phyloP scores from a whole-genome alignment of 2,113 vertebrate species.

The Corythoichthys haematopterus region DNA sequence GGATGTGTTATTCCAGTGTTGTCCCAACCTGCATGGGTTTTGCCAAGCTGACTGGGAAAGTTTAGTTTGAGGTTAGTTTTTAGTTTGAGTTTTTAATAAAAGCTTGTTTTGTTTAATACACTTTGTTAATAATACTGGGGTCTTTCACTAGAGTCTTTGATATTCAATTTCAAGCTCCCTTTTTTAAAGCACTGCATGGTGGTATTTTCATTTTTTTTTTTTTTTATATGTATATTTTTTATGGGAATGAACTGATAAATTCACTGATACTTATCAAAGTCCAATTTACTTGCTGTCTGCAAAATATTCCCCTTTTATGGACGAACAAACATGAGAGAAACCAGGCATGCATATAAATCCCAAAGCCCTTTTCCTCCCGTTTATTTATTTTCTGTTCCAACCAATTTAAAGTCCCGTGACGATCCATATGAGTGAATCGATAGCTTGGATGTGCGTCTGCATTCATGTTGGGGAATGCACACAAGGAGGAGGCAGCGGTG shows the following conservation, averaged over 20 bases:
- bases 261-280: neutral
- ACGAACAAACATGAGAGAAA: neutral
- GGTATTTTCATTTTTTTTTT: no score
- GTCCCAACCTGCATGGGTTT: neutral
- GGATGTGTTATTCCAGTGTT: neutral
- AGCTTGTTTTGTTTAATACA: no score
- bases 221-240: no score
- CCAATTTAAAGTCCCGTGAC: slow-evolving; percentile 35
- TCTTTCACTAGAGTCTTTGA: no score
- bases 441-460: slow-evolving; percentile 45
- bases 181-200: neutral
- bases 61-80: no score
- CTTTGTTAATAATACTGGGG: no score
- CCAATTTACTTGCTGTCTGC: neutral
- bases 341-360: neutral
- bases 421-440: slow-evolving; percentile 40
- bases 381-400: slow-evolving; percentile 24
- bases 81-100: no score
- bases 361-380: neutral
- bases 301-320: neutral
- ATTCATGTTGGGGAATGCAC: slow-evolving; percentile 61
- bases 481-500: slow-evolving; percentile 26
- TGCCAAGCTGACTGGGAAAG: neutral
- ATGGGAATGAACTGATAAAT: no score
- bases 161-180: neutral